Percentiles rank a stretch among this genome's conserved stretches.
phyloP scores from a whole-genome alignment of 2,113 vertebrate genomes.

The Pelmatolapia mariae region DNA sequence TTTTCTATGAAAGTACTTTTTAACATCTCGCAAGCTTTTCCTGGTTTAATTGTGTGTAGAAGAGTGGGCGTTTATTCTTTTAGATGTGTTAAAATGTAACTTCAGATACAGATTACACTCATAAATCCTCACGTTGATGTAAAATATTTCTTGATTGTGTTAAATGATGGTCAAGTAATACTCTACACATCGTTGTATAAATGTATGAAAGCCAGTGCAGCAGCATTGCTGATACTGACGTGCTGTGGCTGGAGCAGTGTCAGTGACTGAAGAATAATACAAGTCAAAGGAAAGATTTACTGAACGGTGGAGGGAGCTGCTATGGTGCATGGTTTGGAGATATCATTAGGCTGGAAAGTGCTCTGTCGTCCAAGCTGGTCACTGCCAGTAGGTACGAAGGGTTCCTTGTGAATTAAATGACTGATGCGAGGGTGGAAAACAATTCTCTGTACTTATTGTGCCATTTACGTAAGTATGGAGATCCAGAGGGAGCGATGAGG shows the following conservation, averaged over 20 bases:
- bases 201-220: neutral
- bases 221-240: neutral
- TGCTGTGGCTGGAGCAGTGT: neutral
- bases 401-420: neutral
- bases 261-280: neutral
- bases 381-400: accelerated
- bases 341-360: accelerated
- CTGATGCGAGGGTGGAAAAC: neutral
- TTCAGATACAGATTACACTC: accelerated
- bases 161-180: neutral
- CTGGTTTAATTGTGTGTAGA: neutral
- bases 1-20: neutral
- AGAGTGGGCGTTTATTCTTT: accelerated
- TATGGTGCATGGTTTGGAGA: neutral
- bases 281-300: neutral
- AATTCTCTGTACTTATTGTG: neutral
- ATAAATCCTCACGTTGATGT: neutral
- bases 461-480: accelerated
- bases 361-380: neutral
- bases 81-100: neutral
- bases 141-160: neutral
- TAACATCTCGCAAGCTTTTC: neutral
- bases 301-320: neutral
- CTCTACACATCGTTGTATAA: neutral
- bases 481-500: neutral